Percentiles rank a stretch among this genome's conserved stretches.
Conservation (phyloP, 2,113 vertebrate genomes). For the Myotis lucifugus region DNA sequence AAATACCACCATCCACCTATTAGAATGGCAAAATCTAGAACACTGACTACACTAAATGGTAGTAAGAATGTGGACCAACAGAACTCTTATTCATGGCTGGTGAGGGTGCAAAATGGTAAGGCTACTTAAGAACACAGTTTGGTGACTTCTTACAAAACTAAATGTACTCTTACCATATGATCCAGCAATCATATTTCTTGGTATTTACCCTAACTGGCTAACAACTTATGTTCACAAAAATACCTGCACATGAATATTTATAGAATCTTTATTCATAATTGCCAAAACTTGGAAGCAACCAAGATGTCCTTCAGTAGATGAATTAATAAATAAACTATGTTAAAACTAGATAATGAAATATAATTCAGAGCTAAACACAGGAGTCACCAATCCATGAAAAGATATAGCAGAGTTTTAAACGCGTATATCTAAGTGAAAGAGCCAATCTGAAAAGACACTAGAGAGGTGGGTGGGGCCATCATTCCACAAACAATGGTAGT, state of each 20-base stretch:
- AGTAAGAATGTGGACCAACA: not conserved
- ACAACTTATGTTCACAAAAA: not conserved
- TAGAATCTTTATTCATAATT: not conserved
- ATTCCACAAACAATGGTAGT: not conserved
- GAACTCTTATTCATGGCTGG: not conserved
- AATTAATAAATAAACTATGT: not conserved
- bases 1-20: not conserved
- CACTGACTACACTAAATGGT: not conserved
- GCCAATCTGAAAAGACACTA: not conserved
- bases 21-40: not conserved
- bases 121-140: not conserved
- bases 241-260: not conserved
- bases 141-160: not conserved
- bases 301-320: not conserved
- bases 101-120: not conserved
- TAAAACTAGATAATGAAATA: not conserved
- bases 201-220: not conserved
- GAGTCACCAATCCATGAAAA: not conserved
- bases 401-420: not conserved
- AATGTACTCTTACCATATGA: not conserved
- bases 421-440: not conserved
- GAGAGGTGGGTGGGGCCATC: too few species aligned
- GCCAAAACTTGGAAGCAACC: not conserved
- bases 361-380: not conserved
- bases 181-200: not conserved